Base-by-base conservation (phyloP, 2,888 invertebrate species). In the Phortica magna region DNA sequence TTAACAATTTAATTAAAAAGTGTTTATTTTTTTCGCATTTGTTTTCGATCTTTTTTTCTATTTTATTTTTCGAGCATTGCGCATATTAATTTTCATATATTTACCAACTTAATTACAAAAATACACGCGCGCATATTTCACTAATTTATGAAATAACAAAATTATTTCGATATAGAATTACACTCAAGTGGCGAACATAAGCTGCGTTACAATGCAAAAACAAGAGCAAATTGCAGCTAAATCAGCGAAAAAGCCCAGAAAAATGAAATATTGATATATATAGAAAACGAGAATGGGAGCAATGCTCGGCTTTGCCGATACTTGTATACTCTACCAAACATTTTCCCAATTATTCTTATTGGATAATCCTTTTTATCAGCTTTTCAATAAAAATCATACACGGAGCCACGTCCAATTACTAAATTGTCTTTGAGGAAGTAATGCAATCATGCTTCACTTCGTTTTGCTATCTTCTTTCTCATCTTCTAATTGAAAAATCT, bases 101-200 rank as follows among this genome's bases (percentile, higher is more conserved):
- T 48, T 48, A 48, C 48, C 48, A 48, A 48, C 14, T 48, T 48
- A 48, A 48, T 48, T 48, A 48, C 48, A 48, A 48, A 9, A 48
- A 48, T 48, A 48, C 48, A 48, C 48, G 10, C 48, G 48, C 9
- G 48, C 48, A 48, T 48, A 48, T 65, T 67, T 41, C 65, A 12
- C 65, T 67, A 67, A 67, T 67, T 42, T 67, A 67, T 42, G 41
- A 42, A 42, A 42, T 42, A 67, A 67, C 41, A 31, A 42, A 67
- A 67, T 67, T 41, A 67, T 17, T 67, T 17, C 67, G 42, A 42
- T 67, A 41, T 67, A 67, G 19, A 67, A 67, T 67, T 67, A 67
- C 67, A 67, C 67, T 41, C 67, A n/a, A 67, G 67, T n/a, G 67
- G 14, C 22, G 7, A 48, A 12, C 19, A 31, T 12, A 64, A 12